A percentile compares a stretch with the other conserved stretches of the same genome.
These are phyloP conservation scores for Ailurus styani DNA, from an alignment of 2,113 vertebrate species.

Conservation along the genomic window DNA sequence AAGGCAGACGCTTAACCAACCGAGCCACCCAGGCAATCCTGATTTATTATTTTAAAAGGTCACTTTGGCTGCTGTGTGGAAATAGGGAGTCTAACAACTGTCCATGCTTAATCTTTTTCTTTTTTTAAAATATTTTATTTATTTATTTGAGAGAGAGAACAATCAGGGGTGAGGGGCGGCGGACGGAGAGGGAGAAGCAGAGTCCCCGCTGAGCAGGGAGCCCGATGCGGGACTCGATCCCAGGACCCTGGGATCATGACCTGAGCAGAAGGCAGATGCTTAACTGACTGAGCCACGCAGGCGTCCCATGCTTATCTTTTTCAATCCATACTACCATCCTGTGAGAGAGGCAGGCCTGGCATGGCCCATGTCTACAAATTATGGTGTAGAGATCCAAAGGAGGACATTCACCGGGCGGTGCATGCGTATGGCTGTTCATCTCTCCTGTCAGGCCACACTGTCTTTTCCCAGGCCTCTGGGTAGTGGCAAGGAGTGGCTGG, in stretches of 20 bases:
- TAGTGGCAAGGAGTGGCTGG: background rate
- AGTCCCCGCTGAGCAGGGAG: too few species aligned
- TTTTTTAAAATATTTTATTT: too few species aligned
- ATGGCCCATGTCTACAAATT: background rate
- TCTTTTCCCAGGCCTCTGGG: background rate
- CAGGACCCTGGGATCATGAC: too few species aligned
- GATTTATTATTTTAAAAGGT: background rate
- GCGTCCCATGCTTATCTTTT: background rate
- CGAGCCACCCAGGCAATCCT: background rate
- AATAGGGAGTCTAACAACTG: background rate
- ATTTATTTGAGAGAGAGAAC: too few species aligned
- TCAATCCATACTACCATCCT: background rate
- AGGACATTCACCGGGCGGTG: background rate
- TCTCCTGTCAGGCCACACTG: background rate
- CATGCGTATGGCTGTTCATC: background rate
- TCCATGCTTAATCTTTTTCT: background rate
- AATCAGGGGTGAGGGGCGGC: too few species aligned
- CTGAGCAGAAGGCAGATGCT: too few species aligned
- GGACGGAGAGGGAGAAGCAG: too few species aligned
- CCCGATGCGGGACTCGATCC: too few species aligned
- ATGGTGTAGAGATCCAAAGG: background rate
- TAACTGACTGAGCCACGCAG: too few species aligned
- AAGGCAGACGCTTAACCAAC: background rate
- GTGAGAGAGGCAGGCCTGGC: background rate
- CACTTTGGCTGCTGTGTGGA: background rate